phyloP scores from a whole-genome alignment of 1,140 invertebrate genomes.

The Battus philenor region DNA sequence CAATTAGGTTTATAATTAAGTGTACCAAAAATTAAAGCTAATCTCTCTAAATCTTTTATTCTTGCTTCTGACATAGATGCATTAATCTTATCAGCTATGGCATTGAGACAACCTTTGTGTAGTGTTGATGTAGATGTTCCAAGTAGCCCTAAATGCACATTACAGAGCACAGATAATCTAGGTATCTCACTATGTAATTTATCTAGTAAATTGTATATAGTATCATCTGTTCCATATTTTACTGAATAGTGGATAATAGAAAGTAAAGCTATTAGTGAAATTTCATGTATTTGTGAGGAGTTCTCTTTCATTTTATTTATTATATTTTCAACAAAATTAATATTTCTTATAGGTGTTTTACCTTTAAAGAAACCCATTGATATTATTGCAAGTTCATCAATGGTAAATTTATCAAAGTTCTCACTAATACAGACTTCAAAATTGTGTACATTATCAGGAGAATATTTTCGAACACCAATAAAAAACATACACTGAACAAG shows the following conservation, averaged over 20 bases:
- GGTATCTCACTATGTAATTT: slow-evolving; percentile 61
- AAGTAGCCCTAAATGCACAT: slow-evolving; percentile 76
- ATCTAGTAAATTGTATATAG: slow-evolving; percentile 54
- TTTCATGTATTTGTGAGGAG: slow-evolving; percentile 67
- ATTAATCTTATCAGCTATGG: slow-evolving; percentile 48
- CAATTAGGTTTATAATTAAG: slow-evolving; percentile 73
- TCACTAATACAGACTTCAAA: slow-evolving; percentile 72
- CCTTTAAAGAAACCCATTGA: slow-evolving; percentile 80
- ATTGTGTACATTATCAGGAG: slow-evolving; percentile 75
- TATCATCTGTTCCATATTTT: slow-evolving; percentile 33
- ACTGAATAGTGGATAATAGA: slow-evolving; percentile 75
- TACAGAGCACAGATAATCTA: slow-evolving; percentile 63
- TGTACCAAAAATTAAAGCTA: slow-evolving; percentile 72
- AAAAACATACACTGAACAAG: slow-evolving; percentile 76
- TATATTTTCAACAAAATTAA: slow-evolving; percentile 65
- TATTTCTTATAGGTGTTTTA: slow-evolving; percentile 72
- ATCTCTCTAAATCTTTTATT: slow-evolving; percentile 81
- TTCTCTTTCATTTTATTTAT: slow-evolving; percentile 58
- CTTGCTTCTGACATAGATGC: slow-evolving; percentile 52
- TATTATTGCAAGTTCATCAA: slow-evolving; percentile 78
- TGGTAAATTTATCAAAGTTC: slow-evolving; percentile 58
- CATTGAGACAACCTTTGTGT: slow-evolving; percentile 52
- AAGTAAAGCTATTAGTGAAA: slow-evolving; percentile 74
- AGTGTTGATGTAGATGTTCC: slow-evolving; percentile 63
- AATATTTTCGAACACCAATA: slow-evolving; percentile 65